Evolutionary conservation across 2,888 invertebrate genomes (phyloP).

Genomic region (Himalopsyche tibetana): DNA sequence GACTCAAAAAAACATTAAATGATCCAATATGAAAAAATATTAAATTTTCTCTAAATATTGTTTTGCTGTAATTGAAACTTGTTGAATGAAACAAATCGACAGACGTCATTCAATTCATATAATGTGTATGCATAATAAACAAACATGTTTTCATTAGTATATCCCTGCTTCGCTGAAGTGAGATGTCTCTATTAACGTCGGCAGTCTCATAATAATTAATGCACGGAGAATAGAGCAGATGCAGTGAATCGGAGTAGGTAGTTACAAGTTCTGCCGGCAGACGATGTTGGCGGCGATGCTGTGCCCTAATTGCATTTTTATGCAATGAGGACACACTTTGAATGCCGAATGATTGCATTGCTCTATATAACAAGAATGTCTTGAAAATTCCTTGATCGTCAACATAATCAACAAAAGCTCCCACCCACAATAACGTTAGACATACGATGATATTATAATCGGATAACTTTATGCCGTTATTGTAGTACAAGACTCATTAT

Average conservation of each 20-base stretch:
- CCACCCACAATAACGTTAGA: too few relatives aligned
- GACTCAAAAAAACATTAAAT: too few relatives aligned
- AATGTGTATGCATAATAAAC: too few relatives aligned
- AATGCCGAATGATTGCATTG: not conserved
- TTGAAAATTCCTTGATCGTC: not conserved
- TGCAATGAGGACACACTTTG: constrained; percentile 30
- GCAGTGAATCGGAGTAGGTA: constrained; percentile 9
- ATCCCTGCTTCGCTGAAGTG: constrained; percentile 6
- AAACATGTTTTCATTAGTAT: not conserved
- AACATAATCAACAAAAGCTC: too few relatives aligned
- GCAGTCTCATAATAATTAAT: constrained; percentile 39
- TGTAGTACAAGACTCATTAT: too few relatives aligned
- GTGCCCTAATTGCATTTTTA: constrained; percentile 19
- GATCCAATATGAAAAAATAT: too few relatives aligned
- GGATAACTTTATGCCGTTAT: too few relatives aligned
- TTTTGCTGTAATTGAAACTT: too few relatives aligned
- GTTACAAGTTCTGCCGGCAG: constrained; percentile 1
- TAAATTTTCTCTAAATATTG: too few relatives aligned
- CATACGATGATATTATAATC: too few relatives aligned
- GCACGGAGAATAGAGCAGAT: not conserved
- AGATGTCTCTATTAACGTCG: constrained; percentile 18
- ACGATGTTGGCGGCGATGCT: not conserved
- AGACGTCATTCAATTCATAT: too few relatives aligned
- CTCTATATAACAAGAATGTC: constrained; percentile 1
- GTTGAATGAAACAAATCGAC: too few relatives aligned